A percentile compares a stretch with the other conserved stretches of the same genome.
These are phyloP conservation scores for Anhinga anhinga DNA, from an alignment of 2,113 vertebrate species.

Conservation along the genomic window DNA sequence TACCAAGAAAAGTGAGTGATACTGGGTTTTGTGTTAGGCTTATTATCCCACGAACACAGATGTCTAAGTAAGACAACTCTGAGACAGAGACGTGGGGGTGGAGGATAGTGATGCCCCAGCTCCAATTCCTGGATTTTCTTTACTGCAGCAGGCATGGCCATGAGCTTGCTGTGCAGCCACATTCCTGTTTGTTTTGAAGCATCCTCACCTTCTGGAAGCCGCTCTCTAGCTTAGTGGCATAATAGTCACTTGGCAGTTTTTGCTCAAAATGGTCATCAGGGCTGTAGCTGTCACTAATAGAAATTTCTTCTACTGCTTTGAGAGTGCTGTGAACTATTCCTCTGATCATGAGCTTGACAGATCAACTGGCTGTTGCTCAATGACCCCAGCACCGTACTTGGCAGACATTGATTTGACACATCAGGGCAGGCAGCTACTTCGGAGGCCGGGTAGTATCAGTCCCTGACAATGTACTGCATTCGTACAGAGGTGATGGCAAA, in stretches of 20 bases:
- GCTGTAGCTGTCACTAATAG: not conserved
- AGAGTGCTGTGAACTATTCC: not conserved
- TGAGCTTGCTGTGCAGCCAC: not conserved
- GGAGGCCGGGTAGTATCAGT: not conserved
- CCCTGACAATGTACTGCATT: not conserved
- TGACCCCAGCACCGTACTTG: not conserved
- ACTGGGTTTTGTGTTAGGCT: not conserved
- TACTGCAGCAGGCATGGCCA: not conserved
- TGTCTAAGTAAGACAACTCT: not conserved
- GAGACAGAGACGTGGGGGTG: not conserved
- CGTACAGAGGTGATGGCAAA: not conserved
- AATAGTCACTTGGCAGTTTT: not conserved
- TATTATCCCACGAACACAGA: not conserved
- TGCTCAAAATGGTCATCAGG: not conserved
- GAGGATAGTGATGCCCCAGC: not conserved
- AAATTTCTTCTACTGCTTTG: not conserved
- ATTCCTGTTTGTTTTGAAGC: not conserved
- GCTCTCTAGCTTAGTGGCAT: not conserved
- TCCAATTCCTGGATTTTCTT: not conserved
- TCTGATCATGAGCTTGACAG: not conserved
- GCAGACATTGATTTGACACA: not conserved
- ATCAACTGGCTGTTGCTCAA: not conserved
- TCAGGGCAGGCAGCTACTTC: not conserved
- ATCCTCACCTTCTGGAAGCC: not conserved
- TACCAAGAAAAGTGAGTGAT: not conserved